Percentiles rank a stretch among this genome's conserved stretches.
These are phyloP conservation scores for Silurus meridionalis DNA, from an alignment of 2,113 vertebrate genomes.

Conservation along the genomic window DNA sequence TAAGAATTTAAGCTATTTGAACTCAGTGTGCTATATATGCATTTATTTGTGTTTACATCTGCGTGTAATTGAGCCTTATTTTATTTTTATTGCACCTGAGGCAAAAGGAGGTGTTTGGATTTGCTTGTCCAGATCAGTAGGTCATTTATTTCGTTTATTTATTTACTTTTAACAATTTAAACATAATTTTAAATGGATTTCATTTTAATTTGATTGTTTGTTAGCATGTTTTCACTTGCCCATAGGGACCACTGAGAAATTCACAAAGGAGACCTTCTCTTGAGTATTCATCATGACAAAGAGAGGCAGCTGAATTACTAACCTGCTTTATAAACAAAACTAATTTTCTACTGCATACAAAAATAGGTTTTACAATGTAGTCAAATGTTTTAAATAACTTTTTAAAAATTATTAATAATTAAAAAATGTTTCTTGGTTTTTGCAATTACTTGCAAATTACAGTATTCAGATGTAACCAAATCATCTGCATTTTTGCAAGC, in stretches of 20 bases:
- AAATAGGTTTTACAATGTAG: too few species aligned
- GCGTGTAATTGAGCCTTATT: background rate
- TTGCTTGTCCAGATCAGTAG: background rate
- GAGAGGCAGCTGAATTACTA: background rate
- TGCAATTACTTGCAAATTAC: background rate
- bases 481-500: background rate
- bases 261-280: background rate
- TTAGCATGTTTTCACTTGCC: slow-evolving; percentile 4
- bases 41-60: slow-evolving; percentile 17
- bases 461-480: background rate
- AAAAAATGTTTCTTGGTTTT: too few species aligned
- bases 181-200: background rate
- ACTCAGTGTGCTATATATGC: background rate
- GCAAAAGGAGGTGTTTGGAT: background rate
- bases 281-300: background rate
- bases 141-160: background rate
- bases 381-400: too few species aligned
- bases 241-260: background rate
- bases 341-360: background rate
- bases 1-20: slow-evolving; percentile 13
- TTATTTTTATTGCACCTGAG: background rate
- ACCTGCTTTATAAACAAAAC: background rate
- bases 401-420: too few species aligned
- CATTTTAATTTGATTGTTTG: background rate
- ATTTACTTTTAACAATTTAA: too few species aligned